Base-by-base conservation (phyloP, 2,888 invertebrate species). In the Scelioninae gen. 2 region DNA sequence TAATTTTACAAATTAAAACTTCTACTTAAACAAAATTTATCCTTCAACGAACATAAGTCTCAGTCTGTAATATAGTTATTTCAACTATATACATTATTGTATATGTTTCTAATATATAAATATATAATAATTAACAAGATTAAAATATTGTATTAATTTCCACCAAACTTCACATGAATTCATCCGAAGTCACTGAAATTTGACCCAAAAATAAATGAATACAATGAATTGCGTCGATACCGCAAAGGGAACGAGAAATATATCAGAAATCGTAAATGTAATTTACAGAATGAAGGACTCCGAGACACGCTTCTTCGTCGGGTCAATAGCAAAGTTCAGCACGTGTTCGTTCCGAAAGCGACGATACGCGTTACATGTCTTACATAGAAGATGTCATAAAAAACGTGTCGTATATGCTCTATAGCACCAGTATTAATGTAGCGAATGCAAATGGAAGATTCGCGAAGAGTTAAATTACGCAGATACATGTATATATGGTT, bases 341-440 rank as follows among this genome's bases (percentile, higher is more conserved):
- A 50, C 58, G 31, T 31, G 22, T n/a, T 52, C 37, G 39, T 25
- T 39, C 13, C 6, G 13, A 31, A 50, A 50, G 13, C 18, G 16
- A 28, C 31, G 48, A 31, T 33, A n/a, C 33, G 48, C 33, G 25
- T 50, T 6, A 28, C 13, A 37, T n/a, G 16, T 31, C 52, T 58
- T 50, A 35, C 35, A 10, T 39, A 45, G 55, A 73, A 19, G 43
- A 22, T 46, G 60, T 52, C 33, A 37, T 63, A 64, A 37, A 73
- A 73, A 64, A 58, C 45, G 64, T 45, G 22, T 74, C 45, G 22
- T 53, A 37, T 43, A 70, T 41, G 50, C 55, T 52, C 55, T 43
- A 55, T 70, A 74, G 65, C 74, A 71, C 72, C 75, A 75, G 37
- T 70, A 60, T 53, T 37, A 55, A 63, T 39, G 46, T 43, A 69